Conservation (phyloP, 2,113 vertebrate species). For the Sander lucioperca region DNA sequence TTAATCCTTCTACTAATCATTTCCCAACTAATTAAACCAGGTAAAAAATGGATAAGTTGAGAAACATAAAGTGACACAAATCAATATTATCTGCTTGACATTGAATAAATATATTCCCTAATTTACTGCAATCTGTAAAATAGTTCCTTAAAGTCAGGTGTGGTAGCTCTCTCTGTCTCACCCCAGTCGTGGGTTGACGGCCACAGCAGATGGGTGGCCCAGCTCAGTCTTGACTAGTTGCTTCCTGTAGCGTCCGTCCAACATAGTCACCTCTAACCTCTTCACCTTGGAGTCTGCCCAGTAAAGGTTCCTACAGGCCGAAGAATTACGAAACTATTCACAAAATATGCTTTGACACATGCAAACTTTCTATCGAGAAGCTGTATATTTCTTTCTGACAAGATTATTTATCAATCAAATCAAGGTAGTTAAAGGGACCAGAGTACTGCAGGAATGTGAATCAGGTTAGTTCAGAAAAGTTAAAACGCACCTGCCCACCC, state of each 20-base stretch:
- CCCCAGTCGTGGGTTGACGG: slow-evolving; percentile 91
- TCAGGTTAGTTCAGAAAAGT: neutral
- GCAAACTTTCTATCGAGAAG: neutral
- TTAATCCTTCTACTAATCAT: no score
- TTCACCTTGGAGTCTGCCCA: slow-evolving; percentile 91
- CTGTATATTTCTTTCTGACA: neutral
- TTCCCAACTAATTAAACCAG: neutral
- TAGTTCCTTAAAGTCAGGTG: neutral
- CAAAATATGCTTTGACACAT: neutral
- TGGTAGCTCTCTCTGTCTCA: slow-evolving; percentile 58
- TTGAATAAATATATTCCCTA: no score
- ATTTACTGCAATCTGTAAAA: neutral
- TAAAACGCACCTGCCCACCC: slow-evolving; percentile 90
- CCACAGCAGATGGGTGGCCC: slow-evolving; percentile 91
- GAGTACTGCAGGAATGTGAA: neutral
- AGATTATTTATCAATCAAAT: neutral
- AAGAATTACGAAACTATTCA: slow-evolving; percentile 7
- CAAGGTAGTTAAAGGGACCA: neutral
- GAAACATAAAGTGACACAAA: neutral
- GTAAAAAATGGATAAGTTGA: neutral
- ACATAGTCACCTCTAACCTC: slow-evolving; percentile 90
- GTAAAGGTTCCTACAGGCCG: slow-evolving; percentile 89
- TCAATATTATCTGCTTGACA: neutral
- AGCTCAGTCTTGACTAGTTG: slow-evolving; percentile 88
- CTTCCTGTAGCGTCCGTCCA: slow-evolving; percentile 94